phyloP scores from a whole-genome alignment of 2,113 vertebrate genomes.

The Hydropotes inermis region DNA sequence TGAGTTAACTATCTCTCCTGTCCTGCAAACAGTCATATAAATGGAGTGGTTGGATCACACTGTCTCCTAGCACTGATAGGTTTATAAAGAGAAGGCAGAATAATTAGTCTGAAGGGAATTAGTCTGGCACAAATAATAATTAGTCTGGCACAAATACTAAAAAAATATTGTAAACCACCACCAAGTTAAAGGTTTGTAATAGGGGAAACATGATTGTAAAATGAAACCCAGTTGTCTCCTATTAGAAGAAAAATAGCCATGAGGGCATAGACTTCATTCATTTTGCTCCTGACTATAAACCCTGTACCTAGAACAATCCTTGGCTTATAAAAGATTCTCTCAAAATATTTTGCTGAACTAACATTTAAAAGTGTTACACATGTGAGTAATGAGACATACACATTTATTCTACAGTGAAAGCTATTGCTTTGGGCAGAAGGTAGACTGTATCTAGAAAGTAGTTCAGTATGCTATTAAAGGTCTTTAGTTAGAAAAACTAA shows the following conservation, averaged over 20 bases:
- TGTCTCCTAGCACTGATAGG: background rate
- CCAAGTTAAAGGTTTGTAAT: background rate
- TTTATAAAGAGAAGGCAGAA: constrained; percentile 6
- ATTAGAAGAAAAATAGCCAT: background rate
- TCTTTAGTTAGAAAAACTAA: background rate
- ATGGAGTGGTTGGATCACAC: background rate
- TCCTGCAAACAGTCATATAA: background rate
- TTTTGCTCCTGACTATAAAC: background rate
- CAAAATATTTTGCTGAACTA: background rate
- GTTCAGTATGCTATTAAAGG: background rate
- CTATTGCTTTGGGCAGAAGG: background rate
- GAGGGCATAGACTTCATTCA: background rate
- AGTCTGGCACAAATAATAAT: background rate
- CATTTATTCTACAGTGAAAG: background rate
- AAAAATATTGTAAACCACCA: constrained; percentile 23
- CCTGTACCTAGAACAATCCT: background rate
- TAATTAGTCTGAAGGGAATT: constrained; percentile 27
- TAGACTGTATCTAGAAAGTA: background rate
- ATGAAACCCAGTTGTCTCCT: constrained; percentile 18
- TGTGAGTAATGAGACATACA: background rate
- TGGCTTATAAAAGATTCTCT: background rate
- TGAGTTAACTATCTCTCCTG: background rate
- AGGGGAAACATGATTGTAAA: background rate
- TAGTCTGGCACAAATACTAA: background rate
- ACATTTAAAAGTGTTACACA: background rate